Conservation (phyloP, 2,888 invertebrate genomes). For the Chloroclystis v-ata region DNA sequence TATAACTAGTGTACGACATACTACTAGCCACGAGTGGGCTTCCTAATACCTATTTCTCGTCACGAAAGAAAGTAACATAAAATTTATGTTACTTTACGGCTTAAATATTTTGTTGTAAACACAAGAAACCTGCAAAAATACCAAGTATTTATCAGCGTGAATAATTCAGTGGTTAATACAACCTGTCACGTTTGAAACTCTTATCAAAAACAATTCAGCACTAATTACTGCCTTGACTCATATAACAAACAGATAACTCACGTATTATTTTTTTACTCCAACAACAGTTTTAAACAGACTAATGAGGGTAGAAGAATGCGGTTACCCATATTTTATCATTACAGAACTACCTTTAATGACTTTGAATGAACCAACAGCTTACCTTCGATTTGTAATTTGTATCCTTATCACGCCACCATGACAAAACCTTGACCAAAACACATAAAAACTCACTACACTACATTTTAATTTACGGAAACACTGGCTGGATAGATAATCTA, state of each 20-base stretch:
- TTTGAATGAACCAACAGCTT: conserved; percentile 38
- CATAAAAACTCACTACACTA: conserved; percentile 11
- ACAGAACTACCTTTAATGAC: conserved; percentile 20
- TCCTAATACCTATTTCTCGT: no score
- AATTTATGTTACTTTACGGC: no score
- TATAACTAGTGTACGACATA: no score
- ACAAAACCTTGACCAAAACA: conserved; percentile 15
- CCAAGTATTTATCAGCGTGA: no score
- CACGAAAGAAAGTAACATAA: no score
- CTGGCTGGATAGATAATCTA: conserved; percentile 9
- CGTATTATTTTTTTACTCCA: conserved; percentile 13
- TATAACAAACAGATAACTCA: conserved; percentile 17
- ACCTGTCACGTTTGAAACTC: conserved; percentile 14
- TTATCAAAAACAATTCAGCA: conserved; percentile 19
- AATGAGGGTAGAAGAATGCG: conserved; percentile 23
- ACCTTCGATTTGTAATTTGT: conserved; percentile 31
- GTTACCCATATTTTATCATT: conserved; percentile 38
- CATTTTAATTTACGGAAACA: conserved; percentile 16
- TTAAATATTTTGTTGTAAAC: no score
- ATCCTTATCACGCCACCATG: conserved; percentile 30
- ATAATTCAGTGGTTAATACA: background rate
- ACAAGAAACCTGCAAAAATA: no score
- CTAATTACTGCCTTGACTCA: conserved; percentile 15
- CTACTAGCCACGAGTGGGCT: no score
- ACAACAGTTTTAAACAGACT: conserved; percentile 22